Evolutionary conservation across 2,888 invertebrate genomes (phyloP).

Genomic region (Nomada hirtipes): DNA sequence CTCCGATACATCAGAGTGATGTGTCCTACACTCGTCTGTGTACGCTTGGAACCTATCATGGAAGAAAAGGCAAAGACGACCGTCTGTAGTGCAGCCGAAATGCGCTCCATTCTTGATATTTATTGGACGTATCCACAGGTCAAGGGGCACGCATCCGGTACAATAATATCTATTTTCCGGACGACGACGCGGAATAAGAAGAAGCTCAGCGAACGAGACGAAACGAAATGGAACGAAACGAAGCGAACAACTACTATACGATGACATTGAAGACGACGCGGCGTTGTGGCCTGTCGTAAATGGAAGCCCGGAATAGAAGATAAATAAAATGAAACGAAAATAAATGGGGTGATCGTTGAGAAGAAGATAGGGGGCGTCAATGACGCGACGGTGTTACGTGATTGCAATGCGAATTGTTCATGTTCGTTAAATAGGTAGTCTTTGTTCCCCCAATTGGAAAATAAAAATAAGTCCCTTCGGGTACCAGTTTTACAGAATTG

Average conservation of each 20-base stretch:
- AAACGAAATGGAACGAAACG: constrained; percentile 60
- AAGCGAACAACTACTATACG: constrained; percentile 51
- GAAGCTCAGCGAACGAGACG: constrained; percentile 61
- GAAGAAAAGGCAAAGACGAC: constrained; percentile 63
- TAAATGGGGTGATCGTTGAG: constrained; percentile 65
- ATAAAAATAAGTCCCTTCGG: too few relatives aligned
- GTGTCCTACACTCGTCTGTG: constrained; percentile 2
- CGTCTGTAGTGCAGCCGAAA: constrained; percentile 49
- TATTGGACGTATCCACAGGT: constrained; percentile 73
- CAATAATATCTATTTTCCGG: constrained; percentile 79
- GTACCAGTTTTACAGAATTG: too few relatives aligned
- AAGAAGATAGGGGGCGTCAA: constrained; percentile 36
- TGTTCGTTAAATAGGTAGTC: constrained; percentile 25
- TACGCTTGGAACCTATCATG: constrained; percentile 38
- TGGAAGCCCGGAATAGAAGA: constrained; percentile 58
- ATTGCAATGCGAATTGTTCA: constrained; percentile 62
- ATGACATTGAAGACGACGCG: constrained; percentile 47
- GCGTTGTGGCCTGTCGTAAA: constrained; percentile 53
- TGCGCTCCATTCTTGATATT: constrained; percentile 70
- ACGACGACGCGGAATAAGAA: constrained; percentile 75
- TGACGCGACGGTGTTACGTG: constrained; percentile 64
- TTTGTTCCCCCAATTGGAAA: not conserved
- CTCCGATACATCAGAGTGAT: too few relatives aligned
- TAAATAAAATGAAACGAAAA: constrained; percentile 77
- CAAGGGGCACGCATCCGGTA: constrained; percentile 70